Conservation (phyloP, 2,888 invertebrate species). For the Autographa gamma region DNA sequence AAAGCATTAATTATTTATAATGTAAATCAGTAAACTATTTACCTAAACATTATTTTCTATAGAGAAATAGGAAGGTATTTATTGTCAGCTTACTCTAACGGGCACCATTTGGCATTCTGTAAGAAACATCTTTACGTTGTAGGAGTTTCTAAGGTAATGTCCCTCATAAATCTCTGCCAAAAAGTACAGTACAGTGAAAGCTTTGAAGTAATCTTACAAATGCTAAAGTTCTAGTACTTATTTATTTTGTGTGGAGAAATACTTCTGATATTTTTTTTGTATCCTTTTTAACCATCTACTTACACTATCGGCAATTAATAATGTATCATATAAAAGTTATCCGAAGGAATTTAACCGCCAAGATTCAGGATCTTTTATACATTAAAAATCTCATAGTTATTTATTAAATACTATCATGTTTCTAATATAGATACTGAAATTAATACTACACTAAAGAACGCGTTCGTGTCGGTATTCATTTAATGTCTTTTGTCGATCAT, state of each 20-base stretch:
- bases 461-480: not conserved
- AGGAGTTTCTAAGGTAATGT: slow-evolving; percentile 1
- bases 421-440: not conserved
- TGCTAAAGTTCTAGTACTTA: not conserved
- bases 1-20: not conserved
- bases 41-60: not conserved
- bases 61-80: not conserved
- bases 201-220: not conserved
- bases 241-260: not conserved
- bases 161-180: not conserved
- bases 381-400: too few relatives aligned
- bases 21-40: not conserved
- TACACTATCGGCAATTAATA: too few relatives aligned
- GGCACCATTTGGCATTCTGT: not conserved
- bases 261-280: not conserved
- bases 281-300: too few relatives aligned
- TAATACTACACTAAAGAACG: not conserved
- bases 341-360: too few relatives aligned
- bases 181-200: not conserved
- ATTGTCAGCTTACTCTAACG: not conserved
- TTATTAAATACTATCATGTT: not conserved
- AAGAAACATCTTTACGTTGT: not conserved
- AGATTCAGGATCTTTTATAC: too few relatives aligned
- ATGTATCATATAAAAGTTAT: too few relatives aligned
- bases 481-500: not conserved